Base-by-base conservation (phyloP, 2,888 invertebrate genomes). In the Tinea semifulvella region DNA sequence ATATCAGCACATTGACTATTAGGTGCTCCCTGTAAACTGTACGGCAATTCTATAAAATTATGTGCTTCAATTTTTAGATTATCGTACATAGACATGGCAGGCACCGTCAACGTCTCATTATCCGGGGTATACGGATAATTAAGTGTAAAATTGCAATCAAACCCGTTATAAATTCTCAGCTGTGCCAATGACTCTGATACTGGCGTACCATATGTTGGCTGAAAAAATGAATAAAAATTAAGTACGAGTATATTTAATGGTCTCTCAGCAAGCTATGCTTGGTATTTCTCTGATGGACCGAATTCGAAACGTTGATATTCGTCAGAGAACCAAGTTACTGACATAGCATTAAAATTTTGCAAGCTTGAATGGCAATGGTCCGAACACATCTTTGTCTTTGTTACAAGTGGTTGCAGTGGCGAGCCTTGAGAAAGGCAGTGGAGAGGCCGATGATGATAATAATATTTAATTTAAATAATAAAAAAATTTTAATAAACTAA, bases 81-180 rank as follows among this genome's bases (percentile, higher is more conserved):
- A 49, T 84, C 75, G 54, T 82, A 83, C 35, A 63, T 62, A 2
- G 67, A 65, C 22, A 84, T 54, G 0, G 26, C 18, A 2, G 82
- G 64, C 3, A 56, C 61, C 18, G 70, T 61, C 10, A 50, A 49
- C 64, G 1, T 50, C 6, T 47, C 42, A 7, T 47, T 42, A 46
- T 53, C 48, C 17, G 42, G 43, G 2, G 53, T 27, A 42, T 56
- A 52, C 2, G 49, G 52, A 11, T 53, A 53, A 44, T 47, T 57
- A 14, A 85, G 61, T 0, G 71, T 68, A 47, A 84, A 79, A 46
- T 76, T 68, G 54, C 88, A 88, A 20, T 82, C 68, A 55, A 81
- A 79, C 3, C 86, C 86, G 52, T 92, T 92, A 65, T 88, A 92
- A 3, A 92, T 66, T 50, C 91, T 79, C 13, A 92, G 51, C 55